Conservation (phyloP, 2,113 vertebrate genomes). For the Columbina picui region DNA sequence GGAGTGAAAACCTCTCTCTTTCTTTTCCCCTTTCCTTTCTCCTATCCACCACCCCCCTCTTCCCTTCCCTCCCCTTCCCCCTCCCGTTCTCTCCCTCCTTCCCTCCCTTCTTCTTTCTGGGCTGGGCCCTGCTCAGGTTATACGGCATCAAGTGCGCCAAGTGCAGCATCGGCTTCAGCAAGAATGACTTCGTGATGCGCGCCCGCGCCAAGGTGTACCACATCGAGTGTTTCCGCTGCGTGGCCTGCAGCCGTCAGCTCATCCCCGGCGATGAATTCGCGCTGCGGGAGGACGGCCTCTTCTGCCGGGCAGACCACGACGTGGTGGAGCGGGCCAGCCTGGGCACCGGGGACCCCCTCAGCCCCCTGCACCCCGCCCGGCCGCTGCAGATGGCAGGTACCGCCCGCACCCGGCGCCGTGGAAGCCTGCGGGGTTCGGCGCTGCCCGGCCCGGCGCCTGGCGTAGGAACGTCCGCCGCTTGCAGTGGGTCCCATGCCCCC, state of each 20-base stretch:
- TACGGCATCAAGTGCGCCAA: slow-evolving; percentile 98
- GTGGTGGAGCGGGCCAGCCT: slow-evolving; percentile 93
- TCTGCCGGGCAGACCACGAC: slow-evolving; percentile 96
- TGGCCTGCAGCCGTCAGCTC: slow-evolving; percentile 97
- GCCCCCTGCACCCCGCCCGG: slow-evolving; percentile 90
- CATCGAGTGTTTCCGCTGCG: slow-evolving; percentile 98
- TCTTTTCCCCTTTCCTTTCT: background rate
- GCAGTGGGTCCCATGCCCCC: background rate
- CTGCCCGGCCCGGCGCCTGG: background rate
- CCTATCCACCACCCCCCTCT: too few species aligned
- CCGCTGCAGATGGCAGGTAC: slow-evolving; percentile 99
- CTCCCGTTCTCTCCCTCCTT: background rate
- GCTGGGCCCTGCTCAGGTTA: slow-evolving; percentile 79
- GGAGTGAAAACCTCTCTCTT: slow-evolving; percentile 37
- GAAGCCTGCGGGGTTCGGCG: background rate
- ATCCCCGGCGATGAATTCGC: slow-evolving; percentile 98
- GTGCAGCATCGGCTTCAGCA: slow-evolving; percentile 98
- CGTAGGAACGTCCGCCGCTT: too few species aligned
- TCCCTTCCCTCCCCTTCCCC: background rate
- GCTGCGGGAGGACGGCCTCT: slow-evolving; percentile 93
- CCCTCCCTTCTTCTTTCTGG: background rate
- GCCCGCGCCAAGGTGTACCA: slow-evolving; percentile 97
- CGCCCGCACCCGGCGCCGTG: background rate
- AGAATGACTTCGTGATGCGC: slow-evolving; percentile 98
- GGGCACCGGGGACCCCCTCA: slow-evolving; percentile 89